A percentile compares a stretch with the other conserved stretches of the same genome.
phyloP scores from a whole-genome alignment of 1,140 invertebrate genomes.

The Drosophila ironensis region DNA sequence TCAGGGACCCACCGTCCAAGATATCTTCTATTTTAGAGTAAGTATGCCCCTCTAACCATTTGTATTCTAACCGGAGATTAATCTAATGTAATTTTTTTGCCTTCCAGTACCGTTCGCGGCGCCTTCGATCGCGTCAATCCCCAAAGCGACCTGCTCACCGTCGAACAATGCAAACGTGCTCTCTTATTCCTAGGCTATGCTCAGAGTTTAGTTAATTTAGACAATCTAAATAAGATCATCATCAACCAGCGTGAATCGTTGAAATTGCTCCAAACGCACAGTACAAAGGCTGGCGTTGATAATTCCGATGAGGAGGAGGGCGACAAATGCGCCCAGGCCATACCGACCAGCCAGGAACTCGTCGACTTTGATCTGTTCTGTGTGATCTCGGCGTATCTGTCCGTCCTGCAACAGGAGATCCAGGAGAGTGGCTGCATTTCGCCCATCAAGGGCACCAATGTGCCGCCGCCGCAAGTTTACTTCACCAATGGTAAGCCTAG shows the following conservation, averaged over 20 bases:
- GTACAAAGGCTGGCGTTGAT: constrained; percentile 21
- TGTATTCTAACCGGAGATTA: neutral
- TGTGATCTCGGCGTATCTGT: constrained; percentile 79
- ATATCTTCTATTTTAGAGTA: constrained; percentile 81
- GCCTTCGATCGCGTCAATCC: constrained; percentile 80
- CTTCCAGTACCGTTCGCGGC: constrained; percentile 74
- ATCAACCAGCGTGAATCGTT: constrained; percentile 77
- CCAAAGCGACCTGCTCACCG: constrained; percentile 71
- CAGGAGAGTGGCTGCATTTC: constrained; percentile 81
- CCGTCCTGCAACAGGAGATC: constrained; percentile 81
- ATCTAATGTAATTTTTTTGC: neutral
- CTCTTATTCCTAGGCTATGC: constrained; percentile 81
- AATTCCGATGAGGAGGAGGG: constrained; percentile 1
- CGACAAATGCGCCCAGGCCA: constrained; percentile 9
- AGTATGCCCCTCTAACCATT: constrained; percentile 11
- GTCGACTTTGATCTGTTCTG: constrained; percentile 81
- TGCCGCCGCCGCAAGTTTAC: constrained; percentile 80
- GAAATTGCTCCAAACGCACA: constrained; percentile 64
- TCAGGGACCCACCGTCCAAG: constrained; percentile 78
- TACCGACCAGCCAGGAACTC: constrained; percentile 45
- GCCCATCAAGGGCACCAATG: constrained; percentile 81
- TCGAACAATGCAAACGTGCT: constrained; percentile 81
- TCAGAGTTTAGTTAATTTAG: constrained; percentile 81
- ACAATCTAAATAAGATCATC: constrained; percentile 81
- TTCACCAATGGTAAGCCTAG: constrained; percentile 66